Percentiles rank a stretch among this genome's conserved stretches.
These are phyloP conservation scores for Masnerella sp. DNA, from an alignment of 2,888 invertebrate genomes.

Conservation along the genomic window DNA sequence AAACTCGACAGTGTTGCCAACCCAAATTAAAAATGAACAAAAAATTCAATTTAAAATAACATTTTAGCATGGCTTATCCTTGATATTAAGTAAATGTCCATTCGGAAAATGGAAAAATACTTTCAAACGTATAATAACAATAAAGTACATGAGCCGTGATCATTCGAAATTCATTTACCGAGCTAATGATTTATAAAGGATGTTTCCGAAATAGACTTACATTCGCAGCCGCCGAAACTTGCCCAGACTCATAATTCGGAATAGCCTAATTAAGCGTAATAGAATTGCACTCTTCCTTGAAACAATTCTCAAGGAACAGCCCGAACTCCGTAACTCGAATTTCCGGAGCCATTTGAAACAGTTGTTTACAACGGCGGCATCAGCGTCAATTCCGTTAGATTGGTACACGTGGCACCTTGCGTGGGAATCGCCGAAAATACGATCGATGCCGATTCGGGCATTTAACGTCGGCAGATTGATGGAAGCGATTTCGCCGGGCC, in stretches of 20 bases:
- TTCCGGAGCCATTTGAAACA: neutral
- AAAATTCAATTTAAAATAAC: too few relatives aligned
- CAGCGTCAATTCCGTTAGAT: slow-evolving; percentile 41
- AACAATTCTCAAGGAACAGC: slow-evolving; percentile 3
- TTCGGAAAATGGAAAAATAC: too few relatives aligned
- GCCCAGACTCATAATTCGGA: neutral
- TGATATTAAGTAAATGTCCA: too few relatives aligned
- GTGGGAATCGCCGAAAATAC: slow-evolving; percentile 46
- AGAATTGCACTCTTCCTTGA: neutral
- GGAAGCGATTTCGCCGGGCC: slow-evolving; percentile 74
- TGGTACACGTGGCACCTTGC: slow-evolving; percentile 50
- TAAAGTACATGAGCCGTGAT: too few relatives aligned
- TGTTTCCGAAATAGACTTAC: too few relatives aligned
- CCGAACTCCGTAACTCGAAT: neutral
- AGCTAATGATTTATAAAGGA: too few relatives aligned
- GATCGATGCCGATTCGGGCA: slow-evolving; percentile 65
- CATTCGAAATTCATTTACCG: too few relatives aligned
- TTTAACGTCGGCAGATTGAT: slow-evolving; percentile 76
- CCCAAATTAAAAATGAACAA: too few relatives aligned
- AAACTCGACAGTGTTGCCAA: too few relatives aligned
- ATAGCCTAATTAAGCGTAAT: neutral
- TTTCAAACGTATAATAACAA: too few relatives aligned
- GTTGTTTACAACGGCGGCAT: slow-evolving; percentile 26
- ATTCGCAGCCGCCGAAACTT: neutral
- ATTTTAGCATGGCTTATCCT: too few relatives aligned